Conservation (phyloP, 2,113 vertebrate species). For the Leucopsar rothschildi region DNA sequence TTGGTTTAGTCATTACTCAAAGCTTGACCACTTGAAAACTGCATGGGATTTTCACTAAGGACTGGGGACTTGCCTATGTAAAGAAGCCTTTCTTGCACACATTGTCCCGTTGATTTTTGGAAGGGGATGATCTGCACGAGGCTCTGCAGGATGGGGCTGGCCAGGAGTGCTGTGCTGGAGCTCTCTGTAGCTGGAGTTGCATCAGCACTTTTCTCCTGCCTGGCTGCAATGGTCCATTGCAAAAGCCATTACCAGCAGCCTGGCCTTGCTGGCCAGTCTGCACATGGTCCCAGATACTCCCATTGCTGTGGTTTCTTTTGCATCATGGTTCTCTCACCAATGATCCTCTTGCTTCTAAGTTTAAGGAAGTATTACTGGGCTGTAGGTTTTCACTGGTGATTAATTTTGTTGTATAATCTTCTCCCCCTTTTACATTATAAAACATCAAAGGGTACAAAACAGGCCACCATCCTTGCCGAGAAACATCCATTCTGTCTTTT, state of each 20-base stretch:
- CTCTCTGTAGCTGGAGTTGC: background rate
- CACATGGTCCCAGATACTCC: background rate
- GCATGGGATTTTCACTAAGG: background rate
- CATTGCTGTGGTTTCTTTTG: background rate
- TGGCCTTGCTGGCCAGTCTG: background rate
- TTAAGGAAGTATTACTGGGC: background rate
- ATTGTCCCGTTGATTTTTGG: background rate
- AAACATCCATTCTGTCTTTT: conserved; percentile 4
- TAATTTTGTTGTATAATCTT: background rate
- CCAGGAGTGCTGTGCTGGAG: background rate
- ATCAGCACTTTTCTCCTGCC: background rate
- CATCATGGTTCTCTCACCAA: background rate
- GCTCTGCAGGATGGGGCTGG: background rate
- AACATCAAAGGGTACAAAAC: background rate
- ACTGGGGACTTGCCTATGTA: background rate
- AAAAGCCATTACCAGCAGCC: background rate
- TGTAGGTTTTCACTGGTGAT: background rate
- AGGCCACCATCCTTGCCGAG: background rate
- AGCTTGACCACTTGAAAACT: background rate
- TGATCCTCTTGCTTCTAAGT: background rate
- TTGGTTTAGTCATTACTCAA: background rate
- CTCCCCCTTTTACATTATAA: background rate
- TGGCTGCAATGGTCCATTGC: fast-evolving
- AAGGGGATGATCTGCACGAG: fast-evolving
- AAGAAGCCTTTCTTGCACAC: background rate